These are phyloP conservation scores for Caerostris darwini DNA, from an alignment of 1,140 invertebrate species.

Conservation along the genomic window DNA sequence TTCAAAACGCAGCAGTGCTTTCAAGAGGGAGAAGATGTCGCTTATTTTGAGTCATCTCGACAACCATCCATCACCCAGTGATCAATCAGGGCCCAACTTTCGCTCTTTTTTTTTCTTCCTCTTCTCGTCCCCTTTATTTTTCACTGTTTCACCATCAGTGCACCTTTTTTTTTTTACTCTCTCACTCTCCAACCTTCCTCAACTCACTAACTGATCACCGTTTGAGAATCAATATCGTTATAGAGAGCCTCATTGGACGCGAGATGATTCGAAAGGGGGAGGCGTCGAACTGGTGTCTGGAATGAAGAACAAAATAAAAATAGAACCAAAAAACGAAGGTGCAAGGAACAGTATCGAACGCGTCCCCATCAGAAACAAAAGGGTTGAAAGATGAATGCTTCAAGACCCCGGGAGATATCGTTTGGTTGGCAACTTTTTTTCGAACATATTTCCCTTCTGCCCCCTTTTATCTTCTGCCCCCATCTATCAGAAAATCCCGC, in stretches of 20 bases:
- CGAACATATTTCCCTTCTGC: background rate
- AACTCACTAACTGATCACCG: conserved; percentile 41
- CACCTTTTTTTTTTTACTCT: background rate
- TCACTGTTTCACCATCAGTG: background rate
- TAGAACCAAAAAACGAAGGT: background rate
- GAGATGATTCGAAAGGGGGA: conserved; percentile 5
- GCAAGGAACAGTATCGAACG: conserved; percentile 17
- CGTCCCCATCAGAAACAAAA: conserved; percentile 46
- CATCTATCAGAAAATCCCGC: conserved; percentile 2
- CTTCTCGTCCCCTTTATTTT: background rate
- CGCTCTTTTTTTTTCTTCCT: background rate
- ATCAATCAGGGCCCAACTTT: conserved; percentile 22
- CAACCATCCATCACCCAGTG: conserved; percentile 40
- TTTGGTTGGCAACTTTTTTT: conserved; percentile 68
- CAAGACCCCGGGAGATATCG: conserved; percentile 44
- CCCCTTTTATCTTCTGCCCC: background rate
- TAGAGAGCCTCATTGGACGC: background rate
- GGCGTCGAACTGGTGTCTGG: background rate
- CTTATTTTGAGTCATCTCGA: conserved; percentile 37
- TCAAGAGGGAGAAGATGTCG: background rate
- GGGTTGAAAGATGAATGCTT: conserved; percentile 68
- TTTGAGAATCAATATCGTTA: conserved; percentile 66
- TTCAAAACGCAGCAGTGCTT: background rate
- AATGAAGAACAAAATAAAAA: conserved; percentile 1
- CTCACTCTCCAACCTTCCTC: background rate